Conservation (phyloP, 1,140 invertebrate genomes). For the Caenorhabditis remanei region DNA sequence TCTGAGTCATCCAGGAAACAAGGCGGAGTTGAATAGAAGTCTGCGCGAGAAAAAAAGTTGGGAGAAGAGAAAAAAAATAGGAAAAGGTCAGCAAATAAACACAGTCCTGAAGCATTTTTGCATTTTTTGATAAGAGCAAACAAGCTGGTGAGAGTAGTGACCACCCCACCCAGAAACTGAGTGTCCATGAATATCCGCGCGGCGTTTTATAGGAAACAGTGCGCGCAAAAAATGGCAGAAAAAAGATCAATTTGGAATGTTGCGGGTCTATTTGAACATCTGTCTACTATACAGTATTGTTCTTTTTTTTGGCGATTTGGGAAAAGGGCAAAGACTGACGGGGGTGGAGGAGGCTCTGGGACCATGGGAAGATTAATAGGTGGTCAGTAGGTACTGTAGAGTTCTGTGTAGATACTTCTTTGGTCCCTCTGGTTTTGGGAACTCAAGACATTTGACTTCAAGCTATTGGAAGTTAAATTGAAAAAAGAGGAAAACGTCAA, state of each 20-base stretch:
- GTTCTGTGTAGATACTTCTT: too few species aligned
- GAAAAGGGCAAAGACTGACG: neutral
- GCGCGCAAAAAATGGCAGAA: neutral
- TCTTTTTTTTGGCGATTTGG: neutral
- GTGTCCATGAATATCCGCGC: neutral
- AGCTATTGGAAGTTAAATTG: too few species aligned
- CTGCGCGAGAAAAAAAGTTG: neutral
- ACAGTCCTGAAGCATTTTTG: neutral
- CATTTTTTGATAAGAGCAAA: conserved; percentile 53
- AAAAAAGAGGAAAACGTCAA: too few species aligned
- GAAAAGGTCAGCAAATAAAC: conserved; percentile 50
- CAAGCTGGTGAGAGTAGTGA: neutral
- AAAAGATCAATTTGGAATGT: conserved; percentile 30
- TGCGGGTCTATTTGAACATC: conserved; percentile 46
- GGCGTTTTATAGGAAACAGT: neutral
- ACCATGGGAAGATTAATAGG: too few species aligned
- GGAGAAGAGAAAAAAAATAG: neutral
- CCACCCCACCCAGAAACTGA: neutral
- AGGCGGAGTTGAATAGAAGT: conserved; percentile 33
- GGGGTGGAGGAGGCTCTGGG: too few species aligned
- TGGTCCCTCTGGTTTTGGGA: too few species aligned
- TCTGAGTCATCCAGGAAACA: conserved; percentile 44
- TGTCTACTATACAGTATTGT: conserved; percentile 14
- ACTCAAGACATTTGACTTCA: too few species aligned
- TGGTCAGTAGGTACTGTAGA: too few species aligned